These are phyloP conservation scores for Heliconius hewitsoni DNA, from an alignment of 1,140 invertebrate genomes.

Conservation along the genomic window DNA sequence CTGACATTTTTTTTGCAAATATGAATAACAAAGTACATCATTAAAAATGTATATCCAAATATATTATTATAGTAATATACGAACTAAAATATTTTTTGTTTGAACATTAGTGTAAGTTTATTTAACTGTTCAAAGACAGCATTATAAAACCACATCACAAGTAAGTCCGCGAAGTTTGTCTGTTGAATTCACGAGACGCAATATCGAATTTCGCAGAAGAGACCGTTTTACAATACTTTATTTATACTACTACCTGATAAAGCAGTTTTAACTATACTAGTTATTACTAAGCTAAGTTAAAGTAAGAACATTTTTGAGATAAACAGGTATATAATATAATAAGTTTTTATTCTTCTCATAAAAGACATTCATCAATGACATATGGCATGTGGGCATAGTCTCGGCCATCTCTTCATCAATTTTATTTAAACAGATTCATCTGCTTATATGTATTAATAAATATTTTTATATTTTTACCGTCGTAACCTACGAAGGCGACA, in stretches of 20 bases:
- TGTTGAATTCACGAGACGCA: slow-evolving; percentile 48
- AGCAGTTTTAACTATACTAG: neutral
- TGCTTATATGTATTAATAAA: neutral
- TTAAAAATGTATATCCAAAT: no score
- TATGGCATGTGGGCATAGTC: neutral
- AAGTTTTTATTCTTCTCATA: neutral
- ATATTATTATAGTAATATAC: neutral
- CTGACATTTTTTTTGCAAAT: no score
- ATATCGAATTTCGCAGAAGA: slow-evolving; percentile 63
- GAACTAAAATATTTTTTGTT: no score
- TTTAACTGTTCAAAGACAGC: neutral
- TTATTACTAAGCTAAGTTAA: neutral
- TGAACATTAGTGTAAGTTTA: neutral
- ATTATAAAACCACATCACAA: neutral
- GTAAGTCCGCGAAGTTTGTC: slow-evolving; percentile 45
- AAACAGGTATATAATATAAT: neutral
- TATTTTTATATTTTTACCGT: neutral
- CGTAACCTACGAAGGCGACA: neutral
- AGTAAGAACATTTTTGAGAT: neutral
- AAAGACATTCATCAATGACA: neutral
- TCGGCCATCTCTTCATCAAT: neutral
- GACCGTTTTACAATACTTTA: slow-evolving; percentile 70
- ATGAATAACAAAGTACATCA: no score
- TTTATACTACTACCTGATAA: slow-evolving; percentile 52
- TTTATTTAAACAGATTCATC: neutral